Evolutionary conservation across 2,797 vertebrate species (phyloP), one percentile per base, ranked within the genome.

Genomic region (Falco rusticolus): DNA sequence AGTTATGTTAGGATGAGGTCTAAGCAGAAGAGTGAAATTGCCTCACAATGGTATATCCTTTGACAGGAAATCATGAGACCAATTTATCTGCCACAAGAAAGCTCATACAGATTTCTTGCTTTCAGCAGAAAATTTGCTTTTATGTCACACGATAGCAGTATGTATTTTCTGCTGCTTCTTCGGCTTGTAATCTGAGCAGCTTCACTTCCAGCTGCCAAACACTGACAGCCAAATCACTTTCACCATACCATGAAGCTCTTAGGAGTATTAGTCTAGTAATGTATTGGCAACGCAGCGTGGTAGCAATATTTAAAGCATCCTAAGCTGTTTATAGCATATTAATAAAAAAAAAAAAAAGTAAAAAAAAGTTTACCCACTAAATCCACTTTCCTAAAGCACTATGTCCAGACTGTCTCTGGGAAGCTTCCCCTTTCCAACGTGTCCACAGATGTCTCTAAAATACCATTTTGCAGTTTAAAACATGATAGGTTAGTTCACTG

Each of bases 81-180:
- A 37, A 39, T 48, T 87, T 34, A 91, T 91, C 66, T 76, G n/a
- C 50, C 63, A 54, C 17, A 5, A 39, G 71, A 90, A 95, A 53
- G 61, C 17, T 80, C 45, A 43, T 11, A 10, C 18, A 77, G 18
- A 77, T 54, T 77, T 79, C 57, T 87, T 85, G n/a, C 22, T 82
- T 84, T 93, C 82, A 94, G 90, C 45, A 87, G 57, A 90, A 92
- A 91, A 71, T 29, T 24, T 71, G 24, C 13, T 87, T 69, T 87
- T 57, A 25, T 90, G 65, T 84, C 48, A 85, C 24, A 60, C 79
- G 69, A 92, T 34, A 90, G 68, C 71, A 92, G n/a, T 17, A 71
- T 17, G 16, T 16, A 34, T 79, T 59, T 93, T 80, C 68, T 54
- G 54, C 33, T 26, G 16, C 25, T 81, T 53, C 66, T 91, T 24